Conservation (phyloP, 2,888 invertebrate genomes). For the Caenorhabditis japonica region DNA sequence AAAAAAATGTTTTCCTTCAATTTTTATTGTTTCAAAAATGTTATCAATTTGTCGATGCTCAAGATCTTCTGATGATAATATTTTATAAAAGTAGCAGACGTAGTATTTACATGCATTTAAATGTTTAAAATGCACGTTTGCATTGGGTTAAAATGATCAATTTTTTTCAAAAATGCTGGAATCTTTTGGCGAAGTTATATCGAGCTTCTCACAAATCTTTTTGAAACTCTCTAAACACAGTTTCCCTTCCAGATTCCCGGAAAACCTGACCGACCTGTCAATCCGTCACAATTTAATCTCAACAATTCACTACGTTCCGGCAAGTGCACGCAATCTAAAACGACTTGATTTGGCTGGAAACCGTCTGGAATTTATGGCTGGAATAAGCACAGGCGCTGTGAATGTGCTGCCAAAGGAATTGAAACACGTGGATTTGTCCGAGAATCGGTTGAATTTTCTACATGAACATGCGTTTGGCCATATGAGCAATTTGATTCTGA, state of each 20-base stretch:
- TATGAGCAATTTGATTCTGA: conserved; percentile 46
- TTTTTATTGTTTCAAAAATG: too few species aligned
- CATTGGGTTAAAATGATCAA: too few species aligned
- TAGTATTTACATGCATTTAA: too few species aligned
- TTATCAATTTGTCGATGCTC: too few species aligned
- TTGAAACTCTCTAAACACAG: too few species aligned
- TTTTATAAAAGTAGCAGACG: too few species aligned
- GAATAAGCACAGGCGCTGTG: conserved; percentile 48
- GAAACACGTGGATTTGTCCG: conserved; percentile 59
- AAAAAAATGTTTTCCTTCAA: too few species aligned
- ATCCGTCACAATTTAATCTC: conserved; percentile 61
- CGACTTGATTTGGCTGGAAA: conserved; percentile 65
- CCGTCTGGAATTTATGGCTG: conserved; percentile 59
- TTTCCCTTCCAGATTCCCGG: conserved; percentile 66
- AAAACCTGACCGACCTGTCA: conserved; percentile 64
- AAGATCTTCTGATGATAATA: too few species aligned
- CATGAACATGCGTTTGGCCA: conserved; percentile 57
- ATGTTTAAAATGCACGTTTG: too few species aligned
- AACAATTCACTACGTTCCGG: conserved; percentile 58
- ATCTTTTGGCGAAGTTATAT: too few species aligned
- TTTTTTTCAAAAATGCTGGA: too few species aligned
- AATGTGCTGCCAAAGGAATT: conserved; percentile 57
- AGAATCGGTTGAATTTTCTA: conserved; percentile 54
- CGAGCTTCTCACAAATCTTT: too few species aligned
- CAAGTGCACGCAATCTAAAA: conserved; percentile 58